phyloP scores from a whole-genome alignment of 2,797 vertebrate genomes.

The Psittacula echo region DNA sequence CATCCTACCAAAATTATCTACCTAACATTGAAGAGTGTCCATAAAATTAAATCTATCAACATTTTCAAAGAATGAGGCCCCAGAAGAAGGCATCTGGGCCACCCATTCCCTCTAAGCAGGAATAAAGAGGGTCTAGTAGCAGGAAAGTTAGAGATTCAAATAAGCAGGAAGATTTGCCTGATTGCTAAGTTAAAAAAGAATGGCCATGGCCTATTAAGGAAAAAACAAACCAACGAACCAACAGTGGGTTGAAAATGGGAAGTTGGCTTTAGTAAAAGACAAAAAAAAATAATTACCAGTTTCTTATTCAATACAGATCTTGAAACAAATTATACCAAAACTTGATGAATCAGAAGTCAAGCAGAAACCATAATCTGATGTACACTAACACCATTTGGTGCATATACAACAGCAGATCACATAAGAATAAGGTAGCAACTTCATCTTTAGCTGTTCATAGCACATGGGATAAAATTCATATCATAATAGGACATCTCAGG shows the following conservation, averaged over 20 bases:
- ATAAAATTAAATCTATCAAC: background rate
- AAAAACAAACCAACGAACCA: background rate
- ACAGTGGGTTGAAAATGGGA: background rate
- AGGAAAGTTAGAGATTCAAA: background rate
- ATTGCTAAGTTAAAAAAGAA: background rate
- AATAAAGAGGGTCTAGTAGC: background rate
- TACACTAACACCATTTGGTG: background rate
- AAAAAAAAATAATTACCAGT: background rate
- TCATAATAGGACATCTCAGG: background rate
- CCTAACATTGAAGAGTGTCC: background rate
- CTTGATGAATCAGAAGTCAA: background rate
- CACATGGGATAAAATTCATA: too few species aligned
- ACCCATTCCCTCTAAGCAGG: background rate
- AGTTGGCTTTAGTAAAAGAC: background rate
- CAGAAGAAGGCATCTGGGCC: background rate
- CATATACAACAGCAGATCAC: too few species aligned
- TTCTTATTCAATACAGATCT: background rate
- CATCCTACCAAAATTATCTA: background rate
- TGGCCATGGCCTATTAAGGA: background rate
- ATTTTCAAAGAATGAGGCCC: background rate
- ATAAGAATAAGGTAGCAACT: too few species aligned
- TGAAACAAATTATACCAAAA: background rate
- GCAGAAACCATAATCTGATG: background rate
- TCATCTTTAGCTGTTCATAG: too few species aligned
- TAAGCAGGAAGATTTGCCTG: background rate